phyloP scores from a whole-genome alignment of 2,888 invertebrate species.

The Branchellion lobata region DNA sequence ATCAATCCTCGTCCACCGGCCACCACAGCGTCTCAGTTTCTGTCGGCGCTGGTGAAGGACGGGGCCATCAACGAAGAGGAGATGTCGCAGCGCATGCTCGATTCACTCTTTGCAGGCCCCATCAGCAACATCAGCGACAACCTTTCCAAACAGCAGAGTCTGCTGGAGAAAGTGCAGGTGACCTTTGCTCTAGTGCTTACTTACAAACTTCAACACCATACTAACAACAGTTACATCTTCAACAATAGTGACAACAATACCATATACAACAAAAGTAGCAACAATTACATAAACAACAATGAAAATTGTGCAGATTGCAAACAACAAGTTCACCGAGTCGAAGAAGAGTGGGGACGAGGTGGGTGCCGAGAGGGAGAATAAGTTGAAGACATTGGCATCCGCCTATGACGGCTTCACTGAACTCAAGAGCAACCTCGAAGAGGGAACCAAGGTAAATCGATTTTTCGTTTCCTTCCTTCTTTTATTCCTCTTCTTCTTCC shows the following conservation, averaged over 20 bases:
- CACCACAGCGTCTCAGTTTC: slow-evolving; percentile 70
- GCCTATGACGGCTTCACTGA: slow-evolving; percentile 91
- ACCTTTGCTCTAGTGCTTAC: too few relatives aligned
- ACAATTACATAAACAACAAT: too few relatives aligned
- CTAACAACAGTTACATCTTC: too few relatives aligned
- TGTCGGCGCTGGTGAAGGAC: slow-evolving; percentile 74
- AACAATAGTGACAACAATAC: too few relatives aligned
- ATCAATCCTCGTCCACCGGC: too few relatives aligned
- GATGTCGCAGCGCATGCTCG: slow-evolving; percentile 70
- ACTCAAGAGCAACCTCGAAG: slow-evolving; percentile 83
- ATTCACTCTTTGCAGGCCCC: slow-evolving; percentile 72
- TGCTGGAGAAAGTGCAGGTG: slow-evolving; percentile 59
- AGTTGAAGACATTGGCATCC: slow-evolving; percentile 80
- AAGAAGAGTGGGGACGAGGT: slow-evolving; percentile 69
- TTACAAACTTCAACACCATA: too few relatives aligned
- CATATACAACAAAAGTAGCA: too few relatives aligned
- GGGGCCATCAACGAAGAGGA: slow-evolving; percentile 78
- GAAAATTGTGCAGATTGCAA: slow-evolving; percentile 62
- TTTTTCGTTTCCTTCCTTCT: too few relatives aligned
- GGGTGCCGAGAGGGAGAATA: slow-evolving; percentile 70
- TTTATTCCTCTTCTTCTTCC: too few relatives aligned
- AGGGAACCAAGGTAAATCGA: slow-evolving; percentile 89
- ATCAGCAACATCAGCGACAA: slow-evolving; percentile 77
- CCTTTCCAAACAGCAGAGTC: slow-evolving; percentile 62
- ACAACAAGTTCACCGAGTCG: slow-evolving; percentile 69